A percentile compares a stretch with the other conserved stretches of the same genome.
These are phyloP conservation scores for Plectropomus leopardus DNA, from an alignment of 2,113 vertebrate species.

Conservation along the genomic window DNA sequence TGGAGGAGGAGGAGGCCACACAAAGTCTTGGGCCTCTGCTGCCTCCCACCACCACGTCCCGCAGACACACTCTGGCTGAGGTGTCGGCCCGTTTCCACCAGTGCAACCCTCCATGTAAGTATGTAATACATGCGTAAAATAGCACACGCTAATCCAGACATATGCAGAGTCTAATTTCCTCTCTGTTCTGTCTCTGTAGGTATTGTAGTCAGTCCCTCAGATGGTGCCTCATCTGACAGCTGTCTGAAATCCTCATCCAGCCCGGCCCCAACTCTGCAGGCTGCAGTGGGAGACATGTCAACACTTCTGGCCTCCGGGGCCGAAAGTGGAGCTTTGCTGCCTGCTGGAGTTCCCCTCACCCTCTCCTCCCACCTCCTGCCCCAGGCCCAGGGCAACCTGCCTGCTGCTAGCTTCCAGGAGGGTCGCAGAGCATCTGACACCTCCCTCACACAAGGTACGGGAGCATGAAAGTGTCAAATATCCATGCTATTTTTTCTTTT, in stretches of 20 bases:
- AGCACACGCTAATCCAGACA: background rate
- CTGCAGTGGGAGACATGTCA: constrained; percentile 80
- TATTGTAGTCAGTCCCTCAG: constrained; percentile 89
- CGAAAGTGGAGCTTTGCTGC: constrained; percentile 78
- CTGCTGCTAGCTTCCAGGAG: constrained; percentile 92
- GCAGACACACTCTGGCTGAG: constrained; percentile 94
- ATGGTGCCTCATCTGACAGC: constrained; percentile 93
- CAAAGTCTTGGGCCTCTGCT: constrained; percentile 78
- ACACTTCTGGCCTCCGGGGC: constrained; percentile 81
- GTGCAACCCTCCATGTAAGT: constrained; percentile 92
- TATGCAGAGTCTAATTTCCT: background rate
- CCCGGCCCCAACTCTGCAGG: constrained; percentile 72
- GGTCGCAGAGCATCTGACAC: constrained; percentile 98
- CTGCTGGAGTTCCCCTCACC: constrained; percentile 84
- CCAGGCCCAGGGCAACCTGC: constrained; percentile 88
- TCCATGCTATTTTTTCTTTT: background rate
- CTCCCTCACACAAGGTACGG: constrained; percentile 95
- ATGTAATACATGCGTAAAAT: background rate
- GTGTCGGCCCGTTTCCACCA: constrained; percentile 92
- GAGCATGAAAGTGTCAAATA: background rate
- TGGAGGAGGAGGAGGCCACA: constrained; percentile 88
- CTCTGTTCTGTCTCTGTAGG: constrained; percentile 78
- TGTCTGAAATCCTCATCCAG: constrained; percentile 89
- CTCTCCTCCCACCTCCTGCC: constrained; percentile 91
- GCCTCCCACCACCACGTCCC: constrained; percentile 86